Conservation (phyloP, 2,113 vertebrate genomes). For the Cyrtonyx montezumae region DNA sequence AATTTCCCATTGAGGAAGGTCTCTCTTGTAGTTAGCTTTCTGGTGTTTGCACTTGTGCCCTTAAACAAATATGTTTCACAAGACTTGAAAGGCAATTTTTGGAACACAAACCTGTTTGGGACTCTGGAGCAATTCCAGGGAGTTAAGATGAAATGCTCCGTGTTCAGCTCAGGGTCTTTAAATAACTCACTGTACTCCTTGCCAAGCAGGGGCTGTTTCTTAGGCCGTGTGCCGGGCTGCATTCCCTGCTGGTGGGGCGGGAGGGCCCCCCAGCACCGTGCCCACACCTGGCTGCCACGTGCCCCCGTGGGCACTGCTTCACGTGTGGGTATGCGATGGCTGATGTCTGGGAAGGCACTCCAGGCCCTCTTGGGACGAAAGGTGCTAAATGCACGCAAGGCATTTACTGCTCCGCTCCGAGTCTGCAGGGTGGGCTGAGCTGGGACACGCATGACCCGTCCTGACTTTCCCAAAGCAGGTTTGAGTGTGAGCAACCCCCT, state of each 20-base stretch:
- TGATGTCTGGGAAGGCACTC: not conserved
- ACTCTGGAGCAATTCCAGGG: constrained; percentile 18
- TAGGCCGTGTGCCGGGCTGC: not conserved
- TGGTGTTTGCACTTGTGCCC: not conserved
- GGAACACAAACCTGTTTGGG: constrained; percentile 35
- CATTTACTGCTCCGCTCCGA: not conserved
- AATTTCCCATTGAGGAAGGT: not conserved
- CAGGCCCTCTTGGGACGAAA: constrained; percentile 8
- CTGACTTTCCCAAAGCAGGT: constrained; percentile 61
- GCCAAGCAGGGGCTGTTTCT: constrained; percentile 23
- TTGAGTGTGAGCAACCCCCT: constrained; percentile 16
- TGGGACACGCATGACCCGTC: constrained; percentile 18
- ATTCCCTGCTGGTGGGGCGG: not conserved
- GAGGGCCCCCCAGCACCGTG: not conserved
- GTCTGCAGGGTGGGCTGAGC: not conserved
- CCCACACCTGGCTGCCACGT: not conserved
- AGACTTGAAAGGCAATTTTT: constrained; percentile 36
- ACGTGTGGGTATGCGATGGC: not conserved
- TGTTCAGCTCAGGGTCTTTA: constrained; percentile 16
- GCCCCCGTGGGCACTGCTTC: not conserved
- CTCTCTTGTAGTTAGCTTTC: not conserved
- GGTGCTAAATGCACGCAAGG: not conserved
- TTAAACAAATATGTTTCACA: constrained; percentile 10
- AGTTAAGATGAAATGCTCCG: constrained; percentile 37
- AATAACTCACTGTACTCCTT: not conserved